Percentiles rank a stretch among this genome's conserved stretches.
phyloP scores from a whole-genome alignment of 2,888 invertebrate genomes.

The Rhagonycha lutea region DNA sequence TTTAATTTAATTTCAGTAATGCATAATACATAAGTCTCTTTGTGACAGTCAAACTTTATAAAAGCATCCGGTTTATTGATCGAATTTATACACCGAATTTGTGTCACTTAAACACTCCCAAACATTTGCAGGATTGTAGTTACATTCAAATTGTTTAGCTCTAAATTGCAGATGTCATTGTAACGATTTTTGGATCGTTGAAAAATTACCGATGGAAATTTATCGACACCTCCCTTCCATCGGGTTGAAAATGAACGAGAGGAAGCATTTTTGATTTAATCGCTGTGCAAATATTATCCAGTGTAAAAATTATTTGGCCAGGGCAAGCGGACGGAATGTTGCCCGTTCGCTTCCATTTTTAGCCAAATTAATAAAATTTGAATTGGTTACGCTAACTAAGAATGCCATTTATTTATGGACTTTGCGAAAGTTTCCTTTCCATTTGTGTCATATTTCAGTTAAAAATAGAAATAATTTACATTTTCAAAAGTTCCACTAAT shows the following conservation, averaged over 20 bases:
- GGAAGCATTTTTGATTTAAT: not conserved
- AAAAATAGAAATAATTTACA: not conserved
- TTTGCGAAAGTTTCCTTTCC: not conserved
- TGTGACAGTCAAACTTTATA: not conserved
- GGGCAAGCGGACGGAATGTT: not conserved
- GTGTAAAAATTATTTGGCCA: too few species aligned
- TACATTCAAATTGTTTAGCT: not conserved
- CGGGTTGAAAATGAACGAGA: not conserved
- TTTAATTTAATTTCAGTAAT: not conserved
- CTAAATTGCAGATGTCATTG: not conserved
- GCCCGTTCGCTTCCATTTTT: not conserved
- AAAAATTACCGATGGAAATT: not conserved
- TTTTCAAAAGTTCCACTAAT: not conserved
- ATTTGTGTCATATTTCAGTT: not conserved
- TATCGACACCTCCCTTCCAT: not conserved
- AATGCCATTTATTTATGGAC: not conserved
- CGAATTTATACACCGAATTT: not conserved
- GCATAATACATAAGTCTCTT: not conserved
- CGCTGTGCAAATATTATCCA: not conserved
- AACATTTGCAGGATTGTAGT: not conserved
- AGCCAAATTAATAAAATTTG: not conserved
- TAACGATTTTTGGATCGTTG: not conserved
- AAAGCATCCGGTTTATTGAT: not conserved
- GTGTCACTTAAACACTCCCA: not conserved
- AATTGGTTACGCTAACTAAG: not conserved